phyloP scores from a whole-genome alignment of 2,113 vertebrate genomes.

The Reinhardtius hippoglossoides region DNA sequence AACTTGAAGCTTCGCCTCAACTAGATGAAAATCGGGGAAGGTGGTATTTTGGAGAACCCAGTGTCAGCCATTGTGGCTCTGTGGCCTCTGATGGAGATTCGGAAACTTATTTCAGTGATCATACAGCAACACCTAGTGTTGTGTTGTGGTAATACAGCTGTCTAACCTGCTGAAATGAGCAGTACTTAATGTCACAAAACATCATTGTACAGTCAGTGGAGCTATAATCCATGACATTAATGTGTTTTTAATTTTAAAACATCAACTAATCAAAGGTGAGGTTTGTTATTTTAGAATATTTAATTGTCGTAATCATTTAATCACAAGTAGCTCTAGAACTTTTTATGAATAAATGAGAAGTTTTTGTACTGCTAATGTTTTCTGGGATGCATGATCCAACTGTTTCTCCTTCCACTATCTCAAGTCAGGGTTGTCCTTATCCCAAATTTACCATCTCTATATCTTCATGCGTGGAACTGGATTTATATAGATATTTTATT shows the following conservation, averaged over 20 bases:
- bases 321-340: too few species aligned
- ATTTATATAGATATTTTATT: background rate
- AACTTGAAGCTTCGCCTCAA: conserved; percentile 72
- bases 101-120: conserved; percentile 76
- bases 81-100: conserved; percentile 37
- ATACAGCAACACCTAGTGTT: conserved; percentile 83
- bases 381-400: background rate
- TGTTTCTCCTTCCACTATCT: background rate
- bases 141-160: conserved; percentile 59
- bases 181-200: background rate
- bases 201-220: background rate
- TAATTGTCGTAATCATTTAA: too few species aligned
- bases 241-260: too few species aligned
- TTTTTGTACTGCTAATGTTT: background rate
- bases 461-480: background rate
- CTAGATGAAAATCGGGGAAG: conserved; percentile 63
- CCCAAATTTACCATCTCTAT: too few species aligned
- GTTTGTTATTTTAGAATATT: too few species aligned
- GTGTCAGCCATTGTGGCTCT: conserved; percentile 43
- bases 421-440: background rate
- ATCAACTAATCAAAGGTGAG: too few species aligned
- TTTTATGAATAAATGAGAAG: too few species aligned
- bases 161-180: background rate
- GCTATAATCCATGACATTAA: background rate
- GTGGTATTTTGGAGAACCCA: conserved; percentile 44